Conservation (phyloP, 2,888 invertebrate species). For the Calliphora vomitoria region DNA sequence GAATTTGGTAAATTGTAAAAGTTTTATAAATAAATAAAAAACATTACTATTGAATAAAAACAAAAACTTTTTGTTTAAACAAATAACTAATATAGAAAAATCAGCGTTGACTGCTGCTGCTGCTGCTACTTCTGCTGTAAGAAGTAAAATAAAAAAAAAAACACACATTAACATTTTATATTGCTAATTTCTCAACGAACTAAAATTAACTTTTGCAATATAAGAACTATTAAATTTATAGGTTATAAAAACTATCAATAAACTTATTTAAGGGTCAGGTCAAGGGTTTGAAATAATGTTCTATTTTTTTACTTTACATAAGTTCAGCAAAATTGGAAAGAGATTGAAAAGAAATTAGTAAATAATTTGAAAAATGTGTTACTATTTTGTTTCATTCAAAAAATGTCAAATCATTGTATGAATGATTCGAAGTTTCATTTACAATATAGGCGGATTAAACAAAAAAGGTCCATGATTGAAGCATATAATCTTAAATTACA, state of each 20-base stretch:
- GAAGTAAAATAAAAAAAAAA: conserved; percentile 12
- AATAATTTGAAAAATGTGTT: too few species aligned
- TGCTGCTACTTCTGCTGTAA: conserved; percentile 23
- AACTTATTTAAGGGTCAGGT: background rate
- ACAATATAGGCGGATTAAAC: too few species aligned
- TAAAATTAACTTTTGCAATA: background rate
- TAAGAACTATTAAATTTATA: conserved; percentile 12
- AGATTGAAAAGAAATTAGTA: too few species aligned
- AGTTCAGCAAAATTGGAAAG: background rate
- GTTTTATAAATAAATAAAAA: conserved; percentile 67
- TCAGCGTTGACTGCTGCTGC: conserved; percentile 23
- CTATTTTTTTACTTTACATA: background rate
- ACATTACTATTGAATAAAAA: conserved; percentile 49
- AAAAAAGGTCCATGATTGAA: too few species aligned
- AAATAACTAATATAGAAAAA: conserved; percentile 39
- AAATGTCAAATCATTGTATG: too few species aligned
- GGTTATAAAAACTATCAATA: background rate
- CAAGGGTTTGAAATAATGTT: conserved; percentile 6
- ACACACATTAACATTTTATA: conserved; percentile 37
- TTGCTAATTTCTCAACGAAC: background rate
- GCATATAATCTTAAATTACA: too few species aligned
- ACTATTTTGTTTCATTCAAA: too few species aligned
- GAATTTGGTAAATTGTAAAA: conserved; percentile 61
- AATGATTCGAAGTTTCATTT: too few species aligned
- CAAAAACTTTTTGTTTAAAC: conserved; percentile 52